These are phyloP conservation scores for Anastatus disparis DNA, from an alignment of 1,140 invertebrate species.

Conservation along the genomic window DNA sequence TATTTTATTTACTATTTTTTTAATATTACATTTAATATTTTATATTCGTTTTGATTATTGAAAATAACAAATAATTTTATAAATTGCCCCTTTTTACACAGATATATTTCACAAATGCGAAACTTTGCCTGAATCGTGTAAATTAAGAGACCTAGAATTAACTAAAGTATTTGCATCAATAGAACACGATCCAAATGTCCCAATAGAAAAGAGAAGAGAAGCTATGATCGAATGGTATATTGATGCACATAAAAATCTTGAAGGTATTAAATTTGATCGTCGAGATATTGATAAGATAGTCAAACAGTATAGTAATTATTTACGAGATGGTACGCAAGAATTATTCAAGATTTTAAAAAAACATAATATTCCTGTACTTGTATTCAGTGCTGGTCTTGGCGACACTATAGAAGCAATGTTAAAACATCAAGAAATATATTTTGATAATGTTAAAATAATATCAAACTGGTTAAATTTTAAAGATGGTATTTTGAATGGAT, in stretches of 20 bases:
- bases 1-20: background rate
- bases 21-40: background rate
- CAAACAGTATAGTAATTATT: slow-evolving; percentile 58
- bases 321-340: slow-evolving; percentile 78
- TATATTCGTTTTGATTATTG: background rate
- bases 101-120: slow-evolving; percentile 79
- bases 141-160: slow-evolving; percentile 67
- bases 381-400: slow-evolving; percentile 95
- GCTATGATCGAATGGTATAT: slow-evolving; percentile 92
- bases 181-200: slow-evolving; percentile 83
- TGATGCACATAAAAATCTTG: slow-evolving; percentile 72
- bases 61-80: too few relatives aligned
- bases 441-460: slow-evolving; percentile 87
- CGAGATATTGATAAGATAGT: slow-evolving; percentile 54
- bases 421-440: slow-evolving; percentile 74
- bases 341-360: slow-evolving; percentile 76
- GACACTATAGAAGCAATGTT: slow-evolving; percentile 84
- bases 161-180: slow-evolving; percentile 84
- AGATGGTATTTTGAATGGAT: slow-evolving; percentile 75
- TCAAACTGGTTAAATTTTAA: slow-evolving; percentile 91
- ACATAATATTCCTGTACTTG: slow-evolving; percentile 82
- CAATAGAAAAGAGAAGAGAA: slow-evolving; percentile 78
- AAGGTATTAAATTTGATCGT: slow-evolving; percentile 51
- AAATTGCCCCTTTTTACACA: too few relatives aligned
- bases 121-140: slow-evolving; percentile 72